phyloP scores from a whole-genome alignment of 1,140 invertebrate genomes.

The Hylyphantes graminicola region DNA sequence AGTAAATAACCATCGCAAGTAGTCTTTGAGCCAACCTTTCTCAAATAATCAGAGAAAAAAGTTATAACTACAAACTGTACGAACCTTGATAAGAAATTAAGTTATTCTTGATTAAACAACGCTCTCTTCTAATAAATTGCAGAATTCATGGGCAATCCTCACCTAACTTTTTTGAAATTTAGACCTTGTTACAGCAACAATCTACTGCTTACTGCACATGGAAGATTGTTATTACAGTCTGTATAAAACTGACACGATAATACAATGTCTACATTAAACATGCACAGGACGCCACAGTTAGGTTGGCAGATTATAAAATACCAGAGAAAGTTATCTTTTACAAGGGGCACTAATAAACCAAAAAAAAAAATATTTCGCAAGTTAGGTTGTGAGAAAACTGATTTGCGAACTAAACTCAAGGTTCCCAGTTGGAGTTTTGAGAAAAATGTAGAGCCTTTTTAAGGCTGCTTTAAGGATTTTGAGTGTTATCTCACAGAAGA shows the following conservation, averaged over 20 bases:
- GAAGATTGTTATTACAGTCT: conserved; percentile 58
- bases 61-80: no score
- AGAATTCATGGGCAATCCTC: neutral
- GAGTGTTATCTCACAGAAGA: no score
- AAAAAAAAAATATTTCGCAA: conserved; percentile 3
- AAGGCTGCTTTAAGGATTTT: no score
- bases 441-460: no score
- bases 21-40: no score
- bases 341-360: neutral
- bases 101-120: conserved; percentile 28
- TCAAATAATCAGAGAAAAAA: no score
- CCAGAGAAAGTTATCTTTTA: conserved; percentile 44
- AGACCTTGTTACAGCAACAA: neutral
- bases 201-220: conserved; percentile 56
- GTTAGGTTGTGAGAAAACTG: conserved; percentile 38
- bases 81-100: no score
- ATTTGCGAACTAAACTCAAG: neutral
- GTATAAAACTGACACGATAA: conserved; percentile 59
- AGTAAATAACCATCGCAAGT: no score
- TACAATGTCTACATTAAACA: conserved; percentile 59
- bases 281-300: conserved; percentile 58
- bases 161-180: neutral
- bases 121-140: neutral
- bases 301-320: conserved; percentile 58
- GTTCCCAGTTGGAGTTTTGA: no score